Base-by-base conservation (phyloP, 2,113 vertebrate species). In the Rhizomys pruinosus region DNA sequence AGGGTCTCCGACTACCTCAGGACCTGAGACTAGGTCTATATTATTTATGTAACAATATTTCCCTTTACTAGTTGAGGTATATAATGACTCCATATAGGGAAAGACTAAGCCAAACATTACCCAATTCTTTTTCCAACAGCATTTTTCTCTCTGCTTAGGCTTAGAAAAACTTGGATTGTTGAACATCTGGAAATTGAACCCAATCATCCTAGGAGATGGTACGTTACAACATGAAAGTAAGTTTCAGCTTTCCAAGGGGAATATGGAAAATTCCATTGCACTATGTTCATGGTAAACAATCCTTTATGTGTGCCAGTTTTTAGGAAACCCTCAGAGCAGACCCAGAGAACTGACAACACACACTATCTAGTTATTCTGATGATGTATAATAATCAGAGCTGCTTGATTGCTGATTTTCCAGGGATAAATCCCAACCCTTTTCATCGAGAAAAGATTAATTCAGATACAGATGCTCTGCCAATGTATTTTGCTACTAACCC, bases 361-460 rank as follows among this genome's bases (percentile, higher is more conserved):
- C 52, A 84, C 89, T 95, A 29, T 71, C 61, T 88, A 93, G 47
- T 79, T n/a, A 27, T 19, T 71, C 93, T 68, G 17, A 84, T 37
- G 72, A 66, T 29, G 59, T 39, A 44, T 39, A 22, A n/a, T 42
- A 94, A 0, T 68, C 29, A 57, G 34, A 82, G 1, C 27, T 68
- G 2, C 52, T 79, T 29, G 15, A 78, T 32, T 95, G 7, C 12
- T 64, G 27, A 71, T 66, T 96, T 96, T 95, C 52, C n/a, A 94
- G 69, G 91, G 19, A 91, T 74, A 90, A 96, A 95, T 81, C 19
- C 2, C 64, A 84, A 76, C 1, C 25, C 3, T 90, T 9, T 55
- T 88, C 42, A 92, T 15, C 39, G 93, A 15, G 57, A 77, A 92
- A 82, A 97, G 86, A 73, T 74, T 42, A 17, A 96, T 81, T 87